A percentile compares a stretch with the other conserved stretches of the same genome.
phyloP scores from a whole-genome alignment of 2,113 vertebrate species.

The Albula goreensis region DNA sequence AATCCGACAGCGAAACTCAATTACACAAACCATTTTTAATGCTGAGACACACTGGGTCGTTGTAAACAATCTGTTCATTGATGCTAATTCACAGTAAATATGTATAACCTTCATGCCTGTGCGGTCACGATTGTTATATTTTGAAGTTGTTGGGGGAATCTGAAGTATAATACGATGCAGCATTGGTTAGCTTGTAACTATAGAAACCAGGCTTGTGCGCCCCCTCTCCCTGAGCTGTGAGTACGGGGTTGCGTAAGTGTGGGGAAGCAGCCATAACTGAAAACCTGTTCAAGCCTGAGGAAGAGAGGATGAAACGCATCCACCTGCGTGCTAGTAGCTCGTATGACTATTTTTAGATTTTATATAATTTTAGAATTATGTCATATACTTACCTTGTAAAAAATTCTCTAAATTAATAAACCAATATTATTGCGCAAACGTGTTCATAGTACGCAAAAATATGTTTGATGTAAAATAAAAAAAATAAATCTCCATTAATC shows the following conservation, averaged over 20 bases:
- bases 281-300: background rate
- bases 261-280: background rate
- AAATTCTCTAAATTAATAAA: too few relatives aligned
- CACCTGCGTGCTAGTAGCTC: background rate
- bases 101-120: background rate
- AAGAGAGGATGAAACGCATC: background rate
- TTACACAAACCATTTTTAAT: background rate
- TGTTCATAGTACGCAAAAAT: too few relatives aligned
- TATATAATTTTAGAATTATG: background rate
- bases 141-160: background rate
- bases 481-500: background rate
- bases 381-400: too few relatives aligned
- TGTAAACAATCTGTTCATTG: background rate
- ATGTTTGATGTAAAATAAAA: background rate
- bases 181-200: constrained; percentile 23
- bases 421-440: too few relatives aligned
- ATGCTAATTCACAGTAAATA: background rate
- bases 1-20: background rate
- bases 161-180: background rate
- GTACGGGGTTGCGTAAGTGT: constrained; percentile 27
- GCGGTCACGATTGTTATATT: background rate
- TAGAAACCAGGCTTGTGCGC: constrained; percentile 27
- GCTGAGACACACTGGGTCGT: background rate
- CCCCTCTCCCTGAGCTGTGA: background rate
- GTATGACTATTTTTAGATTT: background rate